Evolutionary conservation across 64 coral and sea anemone species (phyloP).

Genomic region (Dendrophyllia cribrosa): DNA sequence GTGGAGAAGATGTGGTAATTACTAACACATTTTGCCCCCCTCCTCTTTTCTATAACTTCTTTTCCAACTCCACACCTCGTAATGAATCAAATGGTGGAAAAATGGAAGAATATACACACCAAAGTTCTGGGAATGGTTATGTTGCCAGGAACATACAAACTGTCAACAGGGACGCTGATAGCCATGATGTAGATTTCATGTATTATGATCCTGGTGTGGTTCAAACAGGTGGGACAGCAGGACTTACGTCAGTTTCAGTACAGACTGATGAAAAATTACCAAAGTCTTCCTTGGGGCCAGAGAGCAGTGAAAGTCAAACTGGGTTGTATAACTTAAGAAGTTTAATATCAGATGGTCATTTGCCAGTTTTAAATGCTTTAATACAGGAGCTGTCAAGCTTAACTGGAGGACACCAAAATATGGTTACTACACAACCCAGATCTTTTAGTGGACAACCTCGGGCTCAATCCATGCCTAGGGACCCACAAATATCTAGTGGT

Average conservation of each 20-base stretch:
- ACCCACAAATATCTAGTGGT: background rate
- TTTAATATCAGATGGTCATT: background rate
- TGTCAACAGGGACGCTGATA: background rate
- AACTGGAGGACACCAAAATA: slow-evolving; percentile 2
- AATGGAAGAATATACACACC: background rate
- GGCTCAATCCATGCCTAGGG: background rate
- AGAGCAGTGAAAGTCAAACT: background rate
- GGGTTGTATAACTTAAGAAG: background rate
- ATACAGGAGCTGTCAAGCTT: slow-evolving; percentile 73
- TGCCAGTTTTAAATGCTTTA: slow-evolving; percentile 82
- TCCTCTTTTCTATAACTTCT: slow-evolving; percentile 80
- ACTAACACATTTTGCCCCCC: slow-evolving; percentile 90
- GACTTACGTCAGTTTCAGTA: slow-evolving; percentile 57
- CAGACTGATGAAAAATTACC: slow-evolving; percentile 61
- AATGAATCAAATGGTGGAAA: background rate
- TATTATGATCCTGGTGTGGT: slow-evolving; percentile 73
- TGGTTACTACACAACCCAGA: background rate
- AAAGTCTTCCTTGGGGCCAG: background rate
- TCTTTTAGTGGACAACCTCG: slow-evolving; percentile 4
- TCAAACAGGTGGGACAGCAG: slow-evolving; percentile 60
- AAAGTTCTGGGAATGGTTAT: background rate
- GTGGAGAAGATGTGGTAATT: slow-evolving; percentile 66
- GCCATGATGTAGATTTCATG: slow-evolving; percentile 61
- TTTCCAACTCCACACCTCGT: slow-evolving; percentile 24
- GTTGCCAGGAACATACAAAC: background rate